Percentiles rank a stretch among this genome's conserved stretches.
These are phyloP conservation scores for Adrianichthys oophorus DNA, from an alignment of 2,797 vertebrate genomes.

Conservation along the genomic window DNA sequence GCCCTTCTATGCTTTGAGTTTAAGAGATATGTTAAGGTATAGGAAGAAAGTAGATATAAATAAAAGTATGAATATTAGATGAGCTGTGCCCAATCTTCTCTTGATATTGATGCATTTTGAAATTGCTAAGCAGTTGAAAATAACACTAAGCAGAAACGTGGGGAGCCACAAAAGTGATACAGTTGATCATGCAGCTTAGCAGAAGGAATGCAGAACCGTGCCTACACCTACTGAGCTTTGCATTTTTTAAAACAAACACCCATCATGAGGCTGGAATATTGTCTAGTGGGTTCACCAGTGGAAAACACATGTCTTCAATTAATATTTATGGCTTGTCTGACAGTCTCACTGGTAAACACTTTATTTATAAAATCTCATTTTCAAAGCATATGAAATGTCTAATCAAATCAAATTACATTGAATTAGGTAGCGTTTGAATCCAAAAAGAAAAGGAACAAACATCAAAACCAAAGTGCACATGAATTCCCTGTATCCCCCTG, in stretches of 20 bases:
- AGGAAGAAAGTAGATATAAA: not conserved
- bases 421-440: too few relatives aligned
- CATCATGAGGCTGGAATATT: not conserved
- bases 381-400: too few relatives aligned
- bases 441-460: too few relatives aligned
- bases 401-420: too few relatives aligned
- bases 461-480: too few relatives aligned
- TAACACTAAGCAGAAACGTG: slow-evolving; percentile 15
- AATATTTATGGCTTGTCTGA: not conserved
- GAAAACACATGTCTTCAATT: not conserved
- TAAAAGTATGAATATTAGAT: slow-evolving; percentile 10
- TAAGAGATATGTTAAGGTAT: not conserved
- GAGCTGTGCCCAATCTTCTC: not conserved
- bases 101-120: slow-evolving; percentile 13
- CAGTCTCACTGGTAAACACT: too few relatives aligned
- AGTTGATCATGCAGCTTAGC: slow-evolving; percentile 13
- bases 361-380: too few relatives aligned
- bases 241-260: slow-evolving; percentile 19
- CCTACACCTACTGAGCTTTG: slow-evolving; percentile 8
- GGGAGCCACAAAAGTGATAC: slow-evolving; percentile 5
- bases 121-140: slow-evolving; percentile 35
- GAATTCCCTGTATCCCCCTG: too few relatives aligned
- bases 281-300: slow-evolving; percentile 7
- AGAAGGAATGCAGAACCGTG: slow-evolving; percentile 5
- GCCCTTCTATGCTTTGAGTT: not conserved